A percentile compares a stretch with the other conserved stretches of the same genome.
phyloP scores from a whole-genome alignment of 2,888 invertebrate genomes.

The Dyspetes luteomarginatus region DNA sequence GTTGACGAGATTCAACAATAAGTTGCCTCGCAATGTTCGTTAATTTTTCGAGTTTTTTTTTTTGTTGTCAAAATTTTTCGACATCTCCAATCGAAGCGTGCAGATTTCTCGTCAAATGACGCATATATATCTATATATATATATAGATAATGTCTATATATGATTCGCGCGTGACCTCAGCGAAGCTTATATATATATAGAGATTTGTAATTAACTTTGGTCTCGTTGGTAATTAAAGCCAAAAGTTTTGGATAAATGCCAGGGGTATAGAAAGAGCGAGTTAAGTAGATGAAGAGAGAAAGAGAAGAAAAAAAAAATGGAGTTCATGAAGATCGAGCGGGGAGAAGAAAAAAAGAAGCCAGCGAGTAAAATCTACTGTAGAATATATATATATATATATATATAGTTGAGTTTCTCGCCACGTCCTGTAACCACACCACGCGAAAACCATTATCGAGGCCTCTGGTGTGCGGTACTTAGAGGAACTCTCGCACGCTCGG shows the following conservation, averaged over 20 bases:
- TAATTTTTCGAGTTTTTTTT: too few species aligned
- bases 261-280: slow-evolving; percentile 4
- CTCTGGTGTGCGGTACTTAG: slow-evolving; percentile 52
- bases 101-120: background rate
- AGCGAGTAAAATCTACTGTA: slow-evolving; percentile 27
- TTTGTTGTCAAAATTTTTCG: too few species aligned
- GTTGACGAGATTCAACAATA: too few species aligned
- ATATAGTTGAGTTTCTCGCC: slow-evolving; percentile 24
- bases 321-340: background rate
- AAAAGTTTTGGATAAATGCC: slow-evolving; percentile 56
- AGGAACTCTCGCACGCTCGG: slow-evolving; percentile 35
- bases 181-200: slow-evolving; percentile 44
- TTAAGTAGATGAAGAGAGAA: slow-evolving; percentile 39
- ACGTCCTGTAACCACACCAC: slow-evolving; percentile 29
- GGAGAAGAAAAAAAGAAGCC: slow-evolving; percentile 11
- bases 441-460: slow-evolving; percentile 58
- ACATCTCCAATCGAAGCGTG: too few species aligned
- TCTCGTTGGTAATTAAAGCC: slow-evolving; percentile 57
- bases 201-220: slow-evolving; percentile 58
- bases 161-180: slow-evolving; percentile 26
- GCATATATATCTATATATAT: background rate
- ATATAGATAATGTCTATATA: background rate
- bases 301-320: background rate
- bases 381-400: background rate
- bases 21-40: too few species aligned